Conservation (phyloP, 2,113 vertebrate species). For the Lasiurus cinereus region DNA sequence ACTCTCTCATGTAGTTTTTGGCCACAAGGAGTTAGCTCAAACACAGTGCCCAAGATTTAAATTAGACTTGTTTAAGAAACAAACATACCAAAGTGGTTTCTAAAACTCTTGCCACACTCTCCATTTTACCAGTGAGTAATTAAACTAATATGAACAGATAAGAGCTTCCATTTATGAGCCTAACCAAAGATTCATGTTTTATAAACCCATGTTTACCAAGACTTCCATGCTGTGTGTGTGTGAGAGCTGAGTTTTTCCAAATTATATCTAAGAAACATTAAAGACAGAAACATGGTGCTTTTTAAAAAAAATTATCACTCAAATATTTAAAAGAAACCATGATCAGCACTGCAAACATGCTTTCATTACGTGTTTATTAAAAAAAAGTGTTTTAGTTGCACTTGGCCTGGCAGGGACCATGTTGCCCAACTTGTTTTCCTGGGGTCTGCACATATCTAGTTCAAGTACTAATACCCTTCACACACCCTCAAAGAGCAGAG, state of each 20-base stretch:
- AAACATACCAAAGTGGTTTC: neutral
- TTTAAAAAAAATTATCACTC: neutral
- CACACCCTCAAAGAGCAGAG: conserved; percentile 43
- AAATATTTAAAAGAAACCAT: conserved; percentile 60
- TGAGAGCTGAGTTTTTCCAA: neutral
- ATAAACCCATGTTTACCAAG: neutral
- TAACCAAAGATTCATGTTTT: conserved; percentile 6
- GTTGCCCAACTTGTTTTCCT: conserved; percentile 78
- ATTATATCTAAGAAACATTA: conserved; percentile 74
- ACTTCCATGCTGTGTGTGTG: conserved; percentile 12
- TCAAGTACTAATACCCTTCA: conserved; percentile 48
- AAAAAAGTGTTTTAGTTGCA: conserved; percentile 71
- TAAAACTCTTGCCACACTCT: conserved; percentile 49
- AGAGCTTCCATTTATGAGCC: neutral
- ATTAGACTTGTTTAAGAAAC: neutral
- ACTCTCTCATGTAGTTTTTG: conserved; percentile 13
- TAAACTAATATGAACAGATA: conserved; percentile 50
- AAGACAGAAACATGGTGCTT: neutral
- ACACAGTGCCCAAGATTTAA: neutral
- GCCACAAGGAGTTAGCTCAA: neutral
- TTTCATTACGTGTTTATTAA: conserved; percentile 52
- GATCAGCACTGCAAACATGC: conserved; percentile 61
- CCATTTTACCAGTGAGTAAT: neutral
- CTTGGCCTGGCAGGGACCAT: conserved; percentile 1
- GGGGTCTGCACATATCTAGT: conserved; percentile 52